These are phyloP conservation scores for Tenthredo livida DNA, from an alignment of 2,888 invertebrate genomes.

Conservation along the genomic window DNA sequence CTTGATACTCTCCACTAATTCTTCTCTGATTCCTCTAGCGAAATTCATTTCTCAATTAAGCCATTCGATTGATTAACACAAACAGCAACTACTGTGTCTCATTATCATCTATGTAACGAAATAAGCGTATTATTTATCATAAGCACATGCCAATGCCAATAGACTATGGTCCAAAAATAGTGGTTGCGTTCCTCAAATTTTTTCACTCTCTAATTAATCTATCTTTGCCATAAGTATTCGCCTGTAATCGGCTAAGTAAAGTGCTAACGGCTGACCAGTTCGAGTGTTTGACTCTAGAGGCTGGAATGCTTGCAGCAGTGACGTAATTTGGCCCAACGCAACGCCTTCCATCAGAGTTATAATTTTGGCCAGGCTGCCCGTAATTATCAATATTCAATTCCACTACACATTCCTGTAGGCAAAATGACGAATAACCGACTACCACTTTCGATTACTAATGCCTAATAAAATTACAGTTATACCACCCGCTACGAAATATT, in stretches of 20 bases:
- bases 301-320: conserved; percentile 61
- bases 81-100: background rate
- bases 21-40: background rate
- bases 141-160: background rate
- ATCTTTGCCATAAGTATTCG: conserved; percentile 62
- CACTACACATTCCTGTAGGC: conserved; percentile 26
- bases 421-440: conserved; percentile 10
- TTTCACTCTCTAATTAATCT: conserved; percentile 27
- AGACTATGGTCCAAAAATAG: conserved; percentile 12
- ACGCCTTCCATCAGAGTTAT: conserved; percentile 54
- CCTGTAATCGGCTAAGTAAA: conserved; percentile 60
- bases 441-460: conserved; percentile 7
- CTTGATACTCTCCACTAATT: background rate
- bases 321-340: conserved; percentile 55
- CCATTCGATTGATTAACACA: background rate
- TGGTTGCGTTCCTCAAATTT: conserved; percentile 23
- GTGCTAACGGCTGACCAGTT: conserved; percentile 59
- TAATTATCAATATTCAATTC: conserved; percentile 39
- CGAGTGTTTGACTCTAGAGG: conserved; percentile 59
- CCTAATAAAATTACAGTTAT: background rate
- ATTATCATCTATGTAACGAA: background rate
- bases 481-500: background rate
- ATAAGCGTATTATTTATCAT: background rate
- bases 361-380: conserved; percentile 52
- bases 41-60: background rate